Evolutionary conservation across 2,797 vertebrate species (phyloP), one percentile per base, ranked within the genome.

Genomic region (Caiman crocodilus): DNA sequence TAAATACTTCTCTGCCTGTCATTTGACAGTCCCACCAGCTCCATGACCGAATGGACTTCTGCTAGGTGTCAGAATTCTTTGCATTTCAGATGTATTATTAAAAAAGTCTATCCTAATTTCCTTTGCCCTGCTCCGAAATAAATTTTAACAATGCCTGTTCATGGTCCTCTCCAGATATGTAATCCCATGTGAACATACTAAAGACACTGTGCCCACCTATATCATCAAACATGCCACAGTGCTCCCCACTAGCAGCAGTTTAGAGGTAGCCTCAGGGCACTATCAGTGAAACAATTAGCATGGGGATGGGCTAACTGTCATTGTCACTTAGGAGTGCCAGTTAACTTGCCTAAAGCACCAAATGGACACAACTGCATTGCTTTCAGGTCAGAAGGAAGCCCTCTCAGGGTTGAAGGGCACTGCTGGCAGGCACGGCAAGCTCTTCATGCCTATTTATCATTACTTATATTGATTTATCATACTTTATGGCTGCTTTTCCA

Each of bases 71-170:
- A 14, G 5, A 4, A 79, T 86, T 88, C 81, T 2, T 87, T 91
- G 85, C 83, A 14, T n/a, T 67, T 21, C 30, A 76, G 7, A 11
- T 82, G n/a, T 14, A 42, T 55, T 78, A 25, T 15, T 77, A 82
- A 92, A 85, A 77, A 20, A 18, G 10, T 20, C 21, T 60, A 25
- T 60, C 21, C 11, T 60, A 60, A 21, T 60, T 20, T 21, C 64
- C 64, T 67, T n/a, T 28, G n/a, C 13, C 28, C 14, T 20, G 42
- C 9, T 50, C 42, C 11, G 32, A 59, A 76, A 71, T 82, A 88
- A 28, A 1, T 1, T 59, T 73, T 16, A 61, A 3, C 67, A 26
- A 81, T 74, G 23, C 0, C 1, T 69, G 14, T 81, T 42, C 55
- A 4, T 65, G 65, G 71, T 88, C 23, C 25, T 69, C 1, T 0